Evolutionary conservation across 2,113 vertebrate species (phyloP).

Genomic region (Gulo gulo): DNA sequence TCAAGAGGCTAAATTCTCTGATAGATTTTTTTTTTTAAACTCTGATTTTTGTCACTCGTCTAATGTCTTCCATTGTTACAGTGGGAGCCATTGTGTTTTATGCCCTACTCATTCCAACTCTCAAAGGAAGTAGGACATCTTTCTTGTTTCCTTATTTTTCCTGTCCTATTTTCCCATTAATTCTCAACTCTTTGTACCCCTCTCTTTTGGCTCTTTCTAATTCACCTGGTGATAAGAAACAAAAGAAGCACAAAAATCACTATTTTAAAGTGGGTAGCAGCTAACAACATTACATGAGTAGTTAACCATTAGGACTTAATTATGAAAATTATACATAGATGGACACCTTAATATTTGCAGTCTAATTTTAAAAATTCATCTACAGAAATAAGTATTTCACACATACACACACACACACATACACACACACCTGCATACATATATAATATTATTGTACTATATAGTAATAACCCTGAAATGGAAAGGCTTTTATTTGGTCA

Average conservation of each 20-base stretch:
- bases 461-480: neutral
- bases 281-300: neutral
- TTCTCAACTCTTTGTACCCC: neutral
- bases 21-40: neutral
- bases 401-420: neutral
- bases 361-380: neutral
- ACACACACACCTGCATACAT: neutral
- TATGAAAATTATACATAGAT: neutral
- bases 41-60: neutral
- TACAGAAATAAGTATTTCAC: neutral
- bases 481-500: neutral
- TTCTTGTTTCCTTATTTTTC: neutral
- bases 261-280: neutral
- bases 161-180: neutral
- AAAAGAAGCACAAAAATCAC: neutral
- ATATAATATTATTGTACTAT: neutral
- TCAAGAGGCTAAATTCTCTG: neutral
- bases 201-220: neutral
- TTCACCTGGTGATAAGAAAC: neutral
- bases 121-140: neutral
- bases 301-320: neutral
- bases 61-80: neutral
- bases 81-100: neutral
- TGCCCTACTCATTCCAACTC: neutral
- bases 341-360: neutral